Evolutionary conservation across 1,140 invertebrate genomes (phyloP), one percentile per base, ranked within the genome.

Genomic region (Eupristina koningsbergeri): DNA sequence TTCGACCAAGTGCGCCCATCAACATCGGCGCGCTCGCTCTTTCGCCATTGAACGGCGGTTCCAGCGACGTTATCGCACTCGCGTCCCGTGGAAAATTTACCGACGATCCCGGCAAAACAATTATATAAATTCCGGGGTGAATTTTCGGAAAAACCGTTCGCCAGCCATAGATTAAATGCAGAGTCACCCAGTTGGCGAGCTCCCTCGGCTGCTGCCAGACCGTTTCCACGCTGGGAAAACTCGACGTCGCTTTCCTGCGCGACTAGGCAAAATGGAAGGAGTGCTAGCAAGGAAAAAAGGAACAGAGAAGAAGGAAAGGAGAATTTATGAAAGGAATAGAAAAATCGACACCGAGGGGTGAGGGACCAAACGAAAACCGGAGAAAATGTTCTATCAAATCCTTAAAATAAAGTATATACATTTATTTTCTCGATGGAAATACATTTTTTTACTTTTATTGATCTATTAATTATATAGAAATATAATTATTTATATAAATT

Each of bases 41-140:
- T 29, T 75, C 3, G 53, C 53, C 53, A 58, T 58, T 58, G 53
- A 58, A 9, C 53, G 53, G 19, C 53, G 7, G 36, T 22, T 0
- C 85, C 86, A 77, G 80, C 84, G 80, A 61, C 22, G 85, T 85
- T 88, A 90, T 90, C 89, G 88, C 88, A 86, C 71, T 90, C 87
- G 88, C 88, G 86, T 75, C 50, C 74, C 78, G 85, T 83, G 67
- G 85, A 63, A 88, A 90, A 92, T 92, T 92, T 92, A 91, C 86
- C 89, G 90, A 81, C 89, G 87, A 88, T 74, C 87, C 89, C 86
- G 87, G 90, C 89, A 91, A 92, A 92, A 92, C 91, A 92, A 92
- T 92, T 92, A 92, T 91, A 92, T 92, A 92, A 91, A 92, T 92
- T 92, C 88, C 87, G 81, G 80, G 81, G 85, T 81, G 87, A 91